These are phyloP conservation scores for Oreortyx pictus DNA, from an alignment of 2,797 vertebrate species.

Conservation along the genomic window DNA sequence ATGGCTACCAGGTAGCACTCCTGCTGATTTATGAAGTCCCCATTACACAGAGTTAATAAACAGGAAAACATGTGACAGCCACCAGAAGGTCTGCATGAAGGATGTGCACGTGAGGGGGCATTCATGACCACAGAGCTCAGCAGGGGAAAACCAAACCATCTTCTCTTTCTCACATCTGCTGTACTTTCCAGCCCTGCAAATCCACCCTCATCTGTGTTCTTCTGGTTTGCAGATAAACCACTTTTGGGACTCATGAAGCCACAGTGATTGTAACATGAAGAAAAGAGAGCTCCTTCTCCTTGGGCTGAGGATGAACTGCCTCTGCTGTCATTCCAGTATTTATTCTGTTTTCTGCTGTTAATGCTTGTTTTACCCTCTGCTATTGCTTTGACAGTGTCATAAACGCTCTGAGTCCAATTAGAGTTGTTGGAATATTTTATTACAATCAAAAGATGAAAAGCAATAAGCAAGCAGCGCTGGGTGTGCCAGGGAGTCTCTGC, in stretches of 20 bases:
- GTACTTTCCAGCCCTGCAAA: neutral
- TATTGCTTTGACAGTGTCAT: neutral
- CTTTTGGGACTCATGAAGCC: accelerated
- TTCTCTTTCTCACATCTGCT: neutral
- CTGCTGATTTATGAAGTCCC: neutral
- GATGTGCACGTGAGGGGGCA: neutral
- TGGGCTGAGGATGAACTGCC: neutral
- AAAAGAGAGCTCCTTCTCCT: neutral
- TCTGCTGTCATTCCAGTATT: neutral
- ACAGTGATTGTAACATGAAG: neutral
- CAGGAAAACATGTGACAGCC: neutral
- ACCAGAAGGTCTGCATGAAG: neutral
- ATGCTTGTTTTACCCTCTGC: neutral
- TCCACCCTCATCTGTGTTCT: accelerated
- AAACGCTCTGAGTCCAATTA: too few species aligned
- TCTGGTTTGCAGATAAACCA: neutral
- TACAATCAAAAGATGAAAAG: too few species aligned
- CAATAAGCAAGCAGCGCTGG: too few species aligned
- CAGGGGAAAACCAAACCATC: neutral
- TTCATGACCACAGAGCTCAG: neutral
- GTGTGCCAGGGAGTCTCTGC: too few species aligned
- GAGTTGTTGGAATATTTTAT: too few species aligned
- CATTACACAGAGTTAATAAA: neutral
- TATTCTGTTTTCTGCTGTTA: neutral
- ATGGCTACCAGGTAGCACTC: neutral